Conservation (phyloP, 2,797 vertebrate species). For the Eutrigla gurnardus region DNA sequence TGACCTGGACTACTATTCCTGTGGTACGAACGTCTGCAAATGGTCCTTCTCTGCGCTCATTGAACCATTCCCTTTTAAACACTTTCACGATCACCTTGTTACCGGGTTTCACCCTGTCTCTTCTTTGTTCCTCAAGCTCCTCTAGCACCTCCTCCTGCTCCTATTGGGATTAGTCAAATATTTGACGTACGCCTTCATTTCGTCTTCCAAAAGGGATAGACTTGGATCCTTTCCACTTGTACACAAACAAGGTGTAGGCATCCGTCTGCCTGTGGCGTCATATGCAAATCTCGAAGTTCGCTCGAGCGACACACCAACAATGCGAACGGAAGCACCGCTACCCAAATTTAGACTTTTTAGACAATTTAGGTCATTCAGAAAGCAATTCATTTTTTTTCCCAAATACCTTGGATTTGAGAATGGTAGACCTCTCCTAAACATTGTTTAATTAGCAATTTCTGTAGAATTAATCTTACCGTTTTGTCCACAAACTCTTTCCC, state of each 20-base stretch:
- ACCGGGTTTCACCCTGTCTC: neutral
- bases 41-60: neutral
- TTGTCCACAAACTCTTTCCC: neutral
- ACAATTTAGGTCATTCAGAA: constrained; percentile 2
- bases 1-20: too few species aligned
- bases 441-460: neutral
- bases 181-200: neutral
- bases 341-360: constrained; percentile 8
- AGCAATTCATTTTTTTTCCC: neutral
- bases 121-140: too few species aligned
- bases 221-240: neutral
- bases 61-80: too few species aligned
- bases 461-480: neutral
- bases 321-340: neutral
- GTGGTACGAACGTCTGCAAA: neutral
- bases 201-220: neutral
- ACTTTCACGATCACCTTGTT: neutral
- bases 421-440: neutral
- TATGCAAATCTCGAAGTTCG: neutral
- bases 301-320: neutral
- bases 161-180: neutral
- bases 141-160: too few species aligned
- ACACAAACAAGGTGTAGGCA: neutral
- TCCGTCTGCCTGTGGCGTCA: neutral
- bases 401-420: neutral